These are phyloP conservation scores for Ericerus pela DNA, from an alignment of 1,140 invertebrate species.

Conservation along the genomic window DNA sequence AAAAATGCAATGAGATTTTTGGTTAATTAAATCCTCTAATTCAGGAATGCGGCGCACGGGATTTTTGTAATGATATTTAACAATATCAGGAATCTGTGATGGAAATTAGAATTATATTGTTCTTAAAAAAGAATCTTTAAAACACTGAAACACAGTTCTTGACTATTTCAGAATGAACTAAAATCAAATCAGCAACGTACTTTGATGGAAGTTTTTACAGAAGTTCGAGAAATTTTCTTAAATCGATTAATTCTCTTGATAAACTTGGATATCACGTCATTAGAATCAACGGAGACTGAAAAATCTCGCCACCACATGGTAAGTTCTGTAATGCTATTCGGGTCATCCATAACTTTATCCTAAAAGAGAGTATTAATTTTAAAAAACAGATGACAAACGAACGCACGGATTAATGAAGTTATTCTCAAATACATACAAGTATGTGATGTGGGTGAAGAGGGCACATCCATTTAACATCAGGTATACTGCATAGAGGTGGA, in stretches of 20 bases:
- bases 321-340: neutral
- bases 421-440: slow-evolving; percentile 41
- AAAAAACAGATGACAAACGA: too few relatives aligned
- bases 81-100: neutral
- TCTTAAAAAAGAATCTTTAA: neutral
- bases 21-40: neutral
- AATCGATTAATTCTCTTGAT: neutral
- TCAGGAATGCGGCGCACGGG: neutral
- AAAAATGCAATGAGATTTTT: neutral
- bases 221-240: neutral
- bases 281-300: neutral
- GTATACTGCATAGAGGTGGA: slow-evolving; percentile 76
- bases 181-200: neutral
- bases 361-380: too few relatives aligned
- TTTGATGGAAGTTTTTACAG: neutral
- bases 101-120: too few relatives aligned
- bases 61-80: slow-evolving; percentile 4
- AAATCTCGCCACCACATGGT: neutral
- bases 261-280: slow-evolving; percentile 2
- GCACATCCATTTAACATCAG: slow-evolving; percentile 88
- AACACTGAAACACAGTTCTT: neutral
- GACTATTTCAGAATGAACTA: neutral
- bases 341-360: neutral
- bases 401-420: neutral
- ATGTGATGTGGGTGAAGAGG: slow-evolving; percentile 86